A percentile compares a stretch with the other conserved stretches of the same genome.
These are phyloP conservation scores for Mechanitis mazaeus DNA, from an alignment of 2,888 invertebrate species.

Conservation along the genomic window DNA sequence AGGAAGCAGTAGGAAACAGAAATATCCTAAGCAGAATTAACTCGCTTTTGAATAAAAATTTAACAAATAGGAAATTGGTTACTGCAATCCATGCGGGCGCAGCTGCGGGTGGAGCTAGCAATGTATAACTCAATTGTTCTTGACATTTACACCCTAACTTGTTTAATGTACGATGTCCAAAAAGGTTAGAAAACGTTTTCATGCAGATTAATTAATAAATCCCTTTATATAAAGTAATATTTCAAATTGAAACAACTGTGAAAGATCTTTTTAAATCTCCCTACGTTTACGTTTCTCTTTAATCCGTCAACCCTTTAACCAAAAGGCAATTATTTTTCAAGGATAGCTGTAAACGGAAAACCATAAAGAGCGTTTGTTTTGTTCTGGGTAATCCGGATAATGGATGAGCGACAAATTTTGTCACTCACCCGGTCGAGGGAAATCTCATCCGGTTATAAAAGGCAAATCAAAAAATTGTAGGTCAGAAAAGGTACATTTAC, in stretches of 20 bases:
- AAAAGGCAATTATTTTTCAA: slow-evolving; percentile 8
- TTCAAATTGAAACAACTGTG: background rate
- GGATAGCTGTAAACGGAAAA: slow-evolving; percentile 18
- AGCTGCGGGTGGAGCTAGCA: no score
- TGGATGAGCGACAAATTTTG: slow-evolving; percentile 19
- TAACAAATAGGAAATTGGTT: no score
- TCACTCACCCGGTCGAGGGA: slow-evolving; percentile 19
- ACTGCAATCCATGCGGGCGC: no score
- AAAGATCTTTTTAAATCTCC: slow-evolving; percentile 6
- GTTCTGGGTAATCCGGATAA: slow-evolving; percentile 18
- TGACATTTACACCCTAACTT: no score
- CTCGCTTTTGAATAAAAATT: no score
- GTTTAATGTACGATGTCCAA: no score
- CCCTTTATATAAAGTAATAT: background rate
- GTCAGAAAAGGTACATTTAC: slow-evolving; percentile 8
- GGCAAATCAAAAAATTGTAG: slow-evolving; percentile 15
- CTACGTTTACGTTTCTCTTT: slow-evolving; percentile 3
- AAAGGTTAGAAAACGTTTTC: no score
- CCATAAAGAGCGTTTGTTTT: slow-evolving; percentile 21
- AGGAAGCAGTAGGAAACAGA: no score
- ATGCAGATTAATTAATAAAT: background rate
- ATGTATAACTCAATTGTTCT: no score
- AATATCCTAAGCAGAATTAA: no score
- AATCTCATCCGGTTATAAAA: slow-evolving; percentile 19
- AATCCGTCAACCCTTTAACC: slow-evolving; percentile 2